Base-by-base conservation (phyloP, 2,888 invertebrate genomes). In the Chrysomela aeneicollis region DNA sequence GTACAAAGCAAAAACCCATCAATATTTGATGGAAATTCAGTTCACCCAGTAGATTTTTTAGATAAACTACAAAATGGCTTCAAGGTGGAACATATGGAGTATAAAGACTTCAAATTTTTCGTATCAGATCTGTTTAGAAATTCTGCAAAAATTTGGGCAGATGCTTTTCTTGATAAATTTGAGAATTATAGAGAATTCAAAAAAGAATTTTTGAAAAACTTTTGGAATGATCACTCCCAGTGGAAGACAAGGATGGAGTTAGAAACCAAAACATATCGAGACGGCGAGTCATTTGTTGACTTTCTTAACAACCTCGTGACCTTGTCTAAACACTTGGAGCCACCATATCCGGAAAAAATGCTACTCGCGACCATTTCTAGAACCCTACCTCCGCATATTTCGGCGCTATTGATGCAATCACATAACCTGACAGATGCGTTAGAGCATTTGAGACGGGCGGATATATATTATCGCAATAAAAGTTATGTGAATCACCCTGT, bases 301-400 rank as follows among this genome's bases (percentile, higher is more conserved):
- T 47, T 17, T 21, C 21, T 50, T 12, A 50, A 50, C 10, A 50
- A n/a, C 5, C 5, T 50, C 10, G 50, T 50, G 1, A 6, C 21
- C 2, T 21, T 50, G 50, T 50, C 21, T 12, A 21, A 50, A 50
- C 50, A 47, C 47, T 15, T 47, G 10, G 17, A 47, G 6, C 8
- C 47, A 18, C 47, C 47, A 15, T 47, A 47, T 21, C 50, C 50
- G 8, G 50, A 50, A 21, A 21, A 50, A 50, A 50, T 50, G 50
- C 21, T 19, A 10, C 10, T 35, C 19, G 15, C 37, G 12, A n/a
- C 21, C 8, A n/a, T 47, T 17, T 50, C 21, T 50, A 2, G 50
- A 50, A 50, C 19, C 22, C 10, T 50, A 21, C 50, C 21, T 12
- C 50, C 50, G 5, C 50, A 50, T 50, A 50, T 50, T 19, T 50